A percentile compares a stretch with the other conserved stretches of the same genome.
Evolutionary conservation across 2,797 vertebrate species (phyloP).

Genomic region (Loriculus beryllinus): DNA sequence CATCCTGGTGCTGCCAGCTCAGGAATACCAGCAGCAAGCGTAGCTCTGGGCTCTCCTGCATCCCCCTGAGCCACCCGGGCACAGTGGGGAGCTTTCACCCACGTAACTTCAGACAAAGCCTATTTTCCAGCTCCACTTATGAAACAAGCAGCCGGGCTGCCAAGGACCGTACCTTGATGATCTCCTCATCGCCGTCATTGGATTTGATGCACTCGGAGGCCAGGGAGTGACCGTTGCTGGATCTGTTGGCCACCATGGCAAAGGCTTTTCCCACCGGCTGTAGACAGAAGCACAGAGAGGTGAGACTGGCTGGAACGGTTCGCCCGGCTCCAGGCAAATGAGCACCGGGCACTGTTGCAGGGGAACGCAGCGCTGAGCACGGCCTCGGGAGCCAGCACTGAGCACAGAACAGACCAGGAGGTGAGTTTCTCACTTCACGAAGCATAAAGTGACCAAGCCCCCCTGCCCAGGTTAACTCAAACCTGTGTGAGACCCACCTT

Average conservation of each 20-base stretch:
- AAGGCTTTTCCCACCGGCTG: constrained; percentile 88
- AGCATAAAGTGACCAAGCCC: neutral
- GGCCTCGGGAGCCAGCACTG: neutral
- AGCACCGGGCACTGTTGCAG: neutral
- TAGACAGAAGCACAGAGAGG: neutral
- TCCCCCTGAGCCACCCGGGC: neutral
- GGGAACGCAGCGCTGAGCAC: rapidly evolving
- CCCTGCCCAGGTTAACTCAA: neutral
- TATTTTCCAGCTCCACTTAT: neutral
- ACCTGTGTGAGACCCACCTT: constrained; percentile 74
- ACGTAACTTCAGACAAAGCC: neutral
- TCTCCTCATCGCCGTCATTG: constrained; percentile 86
- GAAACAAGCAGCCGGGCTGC: neutral
- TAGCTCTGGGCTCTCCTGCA: neutral
- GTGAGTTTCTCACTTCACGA: rapidly evolving
- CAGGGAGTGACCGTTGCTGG: constrained; percentile 69
- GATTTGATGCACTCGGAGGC: constrained; percentile 84
- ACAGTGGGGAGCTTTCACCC: neutral
- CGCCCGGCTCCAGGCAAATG: neutral
- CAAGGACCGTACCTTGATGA: constrained; percentile 86
- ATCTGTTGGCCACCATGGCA: constrained; percentile 81
- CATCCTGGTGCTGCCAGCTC: rapidly evolving
- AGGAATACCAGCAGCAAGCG: neutral
- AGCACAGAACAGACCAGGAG: neutral
- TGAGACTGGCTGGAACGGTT: neutral